Base-by-base conservation (phyloP, 2,113 vertebrate genomes). In the Stigmatopora nigra region DNA sequence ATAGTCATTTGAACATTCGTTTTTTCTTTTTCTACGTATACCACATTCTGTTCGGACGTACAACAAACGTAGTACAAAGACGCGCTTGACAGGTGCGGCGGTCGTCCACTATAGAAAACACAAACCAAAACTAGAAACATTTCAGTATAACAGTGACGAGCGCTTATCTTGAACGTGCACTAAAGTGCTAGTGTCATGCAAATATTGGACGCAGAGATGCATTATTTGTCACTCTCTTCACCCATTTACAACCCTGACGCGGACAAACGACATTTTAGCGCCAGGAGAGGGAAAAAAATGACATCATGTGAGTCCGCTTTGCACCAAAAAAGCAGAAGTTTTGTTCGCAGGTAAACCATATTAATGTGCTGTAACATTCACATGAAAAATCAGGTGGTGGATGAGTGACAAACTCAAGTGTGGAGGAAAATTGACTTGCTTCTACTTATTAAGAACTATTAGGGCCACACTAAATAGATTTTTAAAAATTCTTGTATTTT, bases 151-250 rank as follows among this genome's bases (percentile, higher is more conserved):
- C 77, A 78, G 80, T 76, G 87, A 91, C 90, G 83, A 90, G 80
- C 91, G 92, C 88, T 79, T 65, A 13, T 92, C 22, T 91, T 93
- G 84, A 91, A 93, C 94, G 94, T 93, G 95, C 92, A 94, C 93
- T 93, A 91, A 92, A 91, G 92, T 92, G 93, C 94, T 91, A 92
- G 86, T 88, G 86, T 93, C 90, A 93, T 94, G 93, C 93, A 93
- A 89, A 90, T 87, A 91, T 85, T 66, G 65, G 68, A 83, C 81
- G 78, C 62, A 86, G 83, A 82, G 89, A 87, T 91, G 89, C 87
- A 85, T 85, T 86, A 83, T 31, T 56, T 14, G 22, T 56, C 56
- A 38, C 81, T 77, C 72, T 76, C 16, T 57, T 57, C 76, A 73
- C 72, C 71, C 75, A 53, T 79, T 65, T 76, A 86, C 69, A 76